A percentile compares a stretch with the other conserved stretches of the same genome.
These are phyloP conservation scores for Phocoena sinus DNA, from an alignment of 2,113 vertebrate genomes.

Conservation along the genomic window DNA sequence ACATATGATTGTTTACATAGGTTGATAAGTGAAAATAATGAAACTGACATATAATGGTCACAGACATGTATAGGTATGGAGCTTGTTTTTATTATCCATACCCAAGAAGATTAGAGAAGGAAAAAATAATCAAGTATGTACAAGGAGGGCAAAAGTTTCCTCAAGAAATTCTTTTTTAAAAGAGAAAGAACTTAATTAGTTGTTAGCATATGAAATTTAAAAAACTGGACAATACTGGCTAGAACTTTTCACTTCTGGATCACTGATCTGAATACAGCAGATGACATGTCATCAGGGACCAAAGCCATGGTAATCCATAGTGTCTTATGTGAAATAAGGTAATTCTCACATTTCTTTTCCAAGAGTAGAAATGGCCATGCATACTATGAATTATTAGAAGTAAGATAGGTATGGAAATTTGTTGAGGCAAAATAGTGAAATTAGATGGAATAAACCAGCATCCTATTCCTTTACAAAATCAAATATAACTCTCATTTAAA, in stretches of 20 bases:
- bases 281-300: background rate
- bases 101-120: background rate
- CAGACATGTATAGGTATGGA: background rate
- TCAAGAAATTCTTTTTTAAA: background rate
- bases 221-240: background rate
- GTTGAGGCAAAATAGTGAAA: constrained; percentile 1
- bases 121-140: background rate
- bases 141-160: background rate
- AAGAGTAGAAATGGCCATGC: background rate
- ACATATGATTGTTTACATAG: background rate
- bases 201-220: background rate
- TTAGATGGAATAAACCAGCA: background rate
- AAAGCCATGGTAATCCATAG: background rate
- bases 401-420: background rate
- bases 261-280: constrained; percentile 15
- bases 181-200: background rate
- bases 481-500: background rate
- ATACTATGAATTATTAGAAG: background rate
- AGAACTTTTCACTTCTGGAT: constrained; percentile 9
- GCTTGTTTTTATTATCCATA: background rate
- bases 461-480: background rate
- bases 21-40: background rate
- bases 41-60: background rate
- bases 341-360: background rate
- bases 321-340: background rate